Base-by-base conservation (phyloP, 2,113 vertebrate species). In the Scatophagus argus region DNA sequence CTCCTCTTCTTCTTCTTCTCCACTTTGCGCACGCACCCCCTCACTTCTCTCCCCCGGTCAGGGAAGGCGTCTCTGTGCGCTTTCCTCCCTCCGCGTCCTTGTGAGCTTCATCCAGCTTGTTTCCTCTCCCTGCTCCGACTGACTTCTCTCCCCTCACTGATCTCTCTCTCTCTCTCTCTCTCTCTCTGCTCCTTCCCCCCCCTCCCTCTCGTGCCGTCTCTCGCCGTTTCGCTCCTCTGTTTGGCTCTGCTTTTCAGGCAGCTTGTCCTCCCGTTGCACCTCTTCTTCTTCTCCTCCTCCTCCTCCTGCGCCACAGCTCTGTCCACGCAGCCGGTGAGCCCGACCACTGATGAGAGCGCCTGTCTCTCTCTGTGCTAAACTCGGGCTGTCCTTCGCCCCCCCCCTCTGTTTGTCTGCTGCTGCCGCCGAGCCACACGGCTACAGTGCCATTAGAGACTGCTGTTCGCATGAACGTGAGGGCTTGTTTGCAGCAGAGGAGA, bases 231-330 rank as follows among this genome's bases (percentile, higher is more conserved):
- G 38, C 73, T 81, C 77, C 65, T 52, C 49, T 32, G 41, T 38
- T 68, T 66, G 43, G 64, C 55, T 49, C 65, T 16, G 36, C 63
- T 86, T 86, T 82, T 70, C 70, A 71, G 43, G 74, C 80, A 64
- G 77, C 75, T 76, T 80, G 74, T 89, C 49, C 85, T 77, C 84
- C 75, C 68, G 47, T 71, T 60, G 68, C 86, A 86, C 74, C 84
- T 76, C 82, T 81, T 32, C 77, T 59, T 43, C 77, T 86, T 86
- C 79, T 88, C 89, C 85, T 81, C 87, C 77, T 59, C 47, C 77
- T 86, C 87, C 79, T 88, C 89, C 85, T 81, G 88, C 89, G 71
- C 88, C 90, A 84, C 83, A 81, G 91, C 74, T 91, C 91, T 41
- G 84, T 89, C 87, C 88, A 77, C 51, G 76, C 87, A 89, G 82